Percentiles rank a stretch among this genome's conserved stretches.
phyloP scores from a whole-genome alignment of 2,888 invertebrate genomes.

The Agrotis puta region DNA sequence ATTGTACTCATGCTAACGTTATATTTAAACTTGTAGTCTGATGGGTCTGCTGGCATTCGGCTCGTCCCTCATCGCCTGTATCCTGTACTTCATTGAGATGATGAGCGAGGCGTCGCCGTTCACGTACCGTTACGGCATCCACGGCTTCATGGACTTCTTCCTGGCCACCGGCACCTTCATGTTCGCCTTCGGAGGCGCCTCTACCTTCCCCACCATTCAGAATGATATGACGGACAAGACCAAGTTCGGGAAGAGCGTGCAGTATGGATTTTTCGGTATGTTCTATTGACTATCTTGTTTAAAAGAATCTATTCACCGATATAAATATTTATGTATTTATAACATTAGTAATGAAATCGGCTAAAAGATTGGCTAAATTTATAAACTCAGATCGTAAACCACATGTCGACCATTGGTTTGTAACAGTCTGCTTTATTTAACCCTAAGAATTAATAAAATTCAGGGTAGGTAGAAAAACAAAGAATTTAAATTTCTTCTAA shows the following conservation, averaged over 20 bases:
- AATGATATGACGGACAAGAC: conserved; percentile 94
- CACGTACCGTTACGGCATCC: conserved; percentile 86
- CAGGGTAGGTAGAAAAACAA: neutral
- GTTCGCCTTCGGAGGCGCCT: conserved; percentile 94
- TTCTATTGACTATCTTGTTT: conserved; percentile 1
- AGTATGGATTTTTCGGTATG: conserved; percentile 92
- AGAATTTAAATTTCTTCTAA: neutral
- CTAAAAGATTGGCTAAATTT: neutral
- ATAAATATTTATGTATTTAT: neutral
- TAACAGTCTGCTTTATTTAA: neutral
- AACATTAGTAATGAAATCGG: neutral
- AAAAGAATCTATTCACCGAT: neutral
- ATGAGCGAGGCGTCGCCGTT: conserved; percentile 88
- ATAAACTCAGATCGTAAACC: neutral
- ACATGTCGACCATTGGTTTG: neutral
- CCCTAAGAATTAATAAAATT: neutral
- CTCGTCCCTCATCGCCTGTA: conserved; percentile 92
- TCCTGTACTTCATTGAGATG: conserved; percentile 92
- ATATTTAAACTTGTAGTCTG: conserved; percentile 82
- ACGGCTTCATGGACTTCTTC: conserved; percentile 92
- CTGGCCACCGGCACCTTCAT: conserved; percentile 93
- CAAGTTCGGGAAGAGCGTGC: conserved; percentile 92
- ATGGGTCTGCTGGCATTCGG: conserved; percentile 92
- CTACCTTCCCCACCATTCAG: conserved; percentile 95
- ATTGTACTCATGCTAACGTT: no score